A percentile compares a stretch with the other conserved stretches of the same genome.
phyloP scores from a whole-genome alignment of 1,140 invertebrate species.

The Ridgeia piscesae region DNA sequence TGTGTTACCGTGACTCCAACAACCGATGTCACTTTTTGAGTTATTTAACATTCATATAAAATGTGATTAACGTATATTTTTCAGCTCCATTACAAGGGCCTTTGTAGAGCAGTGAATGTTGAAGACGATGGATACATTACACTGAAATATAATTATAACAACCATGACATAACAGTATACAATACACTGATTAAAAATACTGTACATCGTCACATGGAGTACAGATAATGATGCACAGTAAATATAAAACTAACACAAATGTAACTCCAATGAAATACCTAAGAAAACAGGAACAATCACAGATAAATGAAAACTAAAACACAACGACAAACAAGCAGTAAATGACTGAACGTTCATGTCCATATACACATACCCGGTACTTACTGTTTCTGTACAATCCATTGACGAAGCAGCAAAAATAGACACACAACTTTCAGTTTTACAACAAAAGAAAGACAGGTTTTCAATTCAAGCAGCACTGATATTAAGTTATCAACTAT shows the following conservation, averaged over 20 bases:
- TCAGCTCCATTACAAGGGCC: no score
- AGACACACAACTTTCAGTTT: neutral
- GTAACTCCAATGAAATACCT: neutral
- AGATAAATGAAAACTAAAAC: neutral
- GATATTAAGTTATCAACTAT: neutral
- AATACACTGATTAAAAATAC: no score
- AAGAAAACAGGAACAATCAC: neutral
- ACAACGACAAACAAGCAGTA: neutral
- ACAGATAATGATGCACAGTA: neutral
- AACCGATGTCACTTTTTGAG: no score
- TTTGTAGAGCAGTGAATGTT: no score
- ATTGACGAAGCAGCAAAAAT: neutral
- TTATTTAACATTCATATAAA: no score
- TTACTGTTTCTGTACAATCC: neutral
- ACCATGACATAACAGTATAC: no score
- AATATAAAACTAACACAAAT: neutral
- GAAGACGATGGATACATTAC: no score
- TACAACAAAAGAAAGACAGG: neutral
- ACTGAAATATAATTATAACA: no score
- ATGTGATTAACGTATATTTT: no score
- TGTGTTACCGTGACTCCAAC: no score
- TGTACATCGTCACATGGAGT: neutral
- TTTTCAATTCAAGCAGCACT: neutral
- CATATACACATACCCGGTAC: neutral
- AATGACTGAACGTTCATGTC: neutral